These are phyloP conservation scores for Axinella damicornis DNA, from an alignment of 37 sponge, comb jelly and placozoan genomes.

Conservation along the genomic window DNA sequence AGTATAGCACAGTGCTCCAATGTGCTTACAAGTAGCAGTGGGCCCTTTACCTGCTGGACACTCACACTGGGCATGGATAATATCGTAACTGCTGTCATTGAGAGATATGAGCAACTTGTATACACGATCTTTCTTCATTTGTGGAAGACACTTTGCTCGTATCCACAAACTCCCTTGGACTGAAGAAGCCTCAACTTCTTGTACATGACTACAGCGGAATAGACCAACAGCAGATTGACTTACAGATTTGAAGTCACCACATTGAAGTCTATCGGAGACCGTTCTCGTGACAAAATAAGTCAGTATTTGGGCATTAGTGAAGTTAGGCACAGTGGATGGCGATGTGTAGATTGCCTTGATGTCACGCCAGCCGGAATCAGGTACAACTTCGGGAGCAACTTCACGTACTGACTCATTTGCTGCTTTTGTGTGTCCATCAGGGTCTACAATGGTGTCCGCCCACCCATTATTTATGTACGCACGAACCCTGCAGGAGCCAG, in stretches of 20 bases:
- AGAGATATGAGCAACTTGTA: constrained; percentile 23
- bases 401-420: too few relatives aligned
- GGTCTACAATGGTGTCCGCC: constrained; percentile 38
- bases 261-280: constrained; percentile 33
- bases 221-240: constrained; percentile 40
- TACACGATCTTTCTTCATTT: constrained; percentile 50
- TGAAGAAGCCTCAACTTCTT: constrained; percentile 5
- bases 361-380: not conserved
- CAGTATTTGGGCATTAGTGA: constrained; percentile 25
- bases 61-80: constrained; percentile 49
- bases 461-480: constrained; percentile 62
- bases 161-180: constrained; percentile 3
- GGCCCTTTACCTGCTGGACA: constrained; percentile 64
- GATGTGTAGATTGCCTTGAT: not conserved
- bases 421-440: constrained; percentile 36
- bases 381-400: too few relatives aligned
- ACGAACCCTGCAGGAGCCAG: constrained; percentile 31
- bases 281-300: constrained; percentile 37
- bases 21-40: constrained; percentile 44
- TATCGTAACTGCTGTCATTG: constrained; percentile 7
- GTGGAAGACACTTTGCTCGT: constrained; percentile 32
- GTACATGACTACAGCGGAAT: constrained; percentile 57
- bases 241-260: constrained; percentile 39
- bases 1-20: constrained; percentile 58
- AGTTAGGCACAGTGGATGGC: constrained; percentile 3